Conservation (phyloP, 2,888 invertebrate genomes). For the Philereme transversata region DNA sequence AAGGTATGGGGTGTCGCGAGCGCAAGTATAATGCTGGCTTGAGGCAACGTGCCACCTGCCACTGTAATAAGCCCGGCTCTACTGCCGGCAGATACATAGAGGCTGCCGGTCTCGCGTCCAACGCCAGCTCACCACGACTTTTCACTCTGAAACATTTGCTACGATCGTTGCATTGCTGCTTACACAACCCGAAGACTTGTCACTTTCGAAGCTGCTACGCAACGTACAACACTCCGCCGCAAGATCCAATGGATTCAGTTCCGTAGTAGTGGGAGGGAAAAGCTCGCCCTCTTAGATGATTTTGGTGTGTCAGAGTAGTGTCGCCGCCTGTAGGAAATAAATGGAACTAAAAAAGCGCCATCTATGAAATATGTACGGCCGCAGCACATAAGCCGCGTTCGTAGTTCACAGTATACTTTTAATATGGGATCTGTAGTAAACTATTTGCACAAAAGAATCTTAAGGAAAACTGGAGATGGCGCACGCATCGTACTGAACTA, state of each 20-base stretch:
- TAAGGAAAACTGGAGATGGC: slow-evolving; percentile 18
- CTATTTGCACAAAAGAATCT: slow-evolving; percentile 1
- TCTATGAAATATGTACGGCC: slow-evolving; percentile 38
- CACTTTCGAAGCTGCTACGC: slow-evolving; percentile 33
- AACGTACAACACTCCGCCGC: slow-evolving; percentile 43
- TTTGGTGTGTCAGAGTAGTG: slow-evolving; percentile 25
- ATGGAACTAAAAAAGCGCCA: slow-evolving; percentile 46
- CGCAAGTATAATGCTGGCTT: slow-evolving; percentile 58
- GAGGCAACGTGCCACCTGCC: slow-evolving; percentile 74
- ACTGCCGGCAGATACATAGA: slow-evolving; percentile 63
- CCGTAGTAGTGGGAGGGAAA: slow-evolving; percentile 42
- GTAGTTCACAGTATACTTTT: not conserved
- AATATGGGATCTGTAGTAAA: not conserved
- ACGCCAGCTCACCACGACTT: slow-evolving; percentile 55
- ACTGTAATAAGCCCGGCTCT: slow-evolving; percentile 71
- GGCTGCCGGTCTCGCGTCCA: slow-evolving; percentile 66
- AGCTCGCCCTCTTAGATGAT: slow-evolving; percentile 43
- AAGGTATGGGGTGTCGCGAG: slow-evolving; percentile 69
- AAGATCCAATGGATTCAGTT: slow-evolving; percentile 5
- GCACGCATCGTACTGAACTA: not conserved
- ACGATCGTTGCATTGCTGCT: slow-evolving; percentile 37
- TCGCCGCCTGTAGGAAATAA: slow-evolving; percentile 44
- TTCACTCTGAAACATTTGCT: not conserved
- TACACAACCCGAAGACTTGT: slow-evolving; percentile 1
- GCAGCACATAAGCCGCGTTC: not conserved